A percentile compares a stretch with the other conserved stretches of the same genome.
phyloP scores from a whole-genome alignment of 2,888 invertebrate species.

The Willowsia nigromaculata region DNA sequence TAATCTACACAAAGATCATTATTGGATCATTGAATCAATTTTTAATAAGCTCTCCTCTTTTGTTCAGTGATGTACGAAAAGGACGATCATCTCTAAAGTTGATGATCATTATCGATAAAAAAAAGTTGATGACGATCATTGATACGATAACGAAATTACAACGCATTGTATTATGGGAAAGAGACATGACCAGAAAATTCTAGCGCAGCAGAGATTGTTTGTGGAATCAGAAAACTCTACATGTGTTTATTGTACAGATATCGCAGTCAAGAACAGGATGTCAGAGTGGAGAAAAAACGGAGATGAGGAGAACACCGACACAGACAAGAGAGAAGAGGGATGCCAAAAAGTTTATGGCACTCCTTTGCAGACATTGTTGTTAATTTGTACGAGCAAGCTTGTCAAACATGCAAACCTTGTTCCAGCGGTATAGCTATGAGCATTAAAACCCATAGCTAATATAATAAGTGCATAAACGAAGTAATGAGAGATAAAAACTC shows the following conservation, averaged over 20 bases:
- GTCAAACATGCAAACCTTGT: constrained; percentile 57
- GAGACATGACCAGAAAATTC: neutral
- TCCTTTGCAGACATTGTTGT: constrained; percentile 60
- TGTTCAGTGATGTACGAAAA: neutral
- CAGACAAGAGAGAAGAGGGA: constrained; percentile 25
- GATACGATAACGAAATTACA: constrained; percentile 51
- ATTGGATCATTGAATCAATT: constrained; percentile 69
- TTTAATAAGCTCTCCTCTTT: constrained; percentile 57
- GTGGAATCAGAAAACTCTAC: neutral
- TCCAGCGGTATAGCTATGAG: constrained; percentile 43
- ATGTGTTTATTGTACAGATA: neutral
- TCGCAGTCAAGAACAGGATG: constrained; percentile 37
- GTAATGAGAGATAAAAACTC: constrained; percentile 67
- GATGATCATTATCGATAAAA: constrained; percentile 57
- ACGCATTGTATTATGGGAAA: constrained; percentile 44
- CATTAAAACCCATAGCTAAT: neutral
- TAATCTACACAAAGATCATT: constrained; percentile 57
- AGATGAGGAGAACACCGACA: constrained; percentile 50
- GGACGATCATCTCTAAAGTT: constrained; percentile 37
- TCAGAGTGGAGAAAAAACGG: constrained; percentile 32
- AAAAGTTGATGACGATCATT: constrained; percentile 54
- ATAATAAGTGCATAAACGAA: constrained; percentile 26
- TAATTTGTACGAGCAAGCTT: constrained; percentile 61
- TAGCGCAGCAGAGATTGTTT: neutral
- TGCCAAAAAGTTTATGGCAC: constrained; percentile 62